phyloP scores from a whole-genome alignment of 2,113 vertebrate species.

The Onychorhynchus coronatus region DNA sequence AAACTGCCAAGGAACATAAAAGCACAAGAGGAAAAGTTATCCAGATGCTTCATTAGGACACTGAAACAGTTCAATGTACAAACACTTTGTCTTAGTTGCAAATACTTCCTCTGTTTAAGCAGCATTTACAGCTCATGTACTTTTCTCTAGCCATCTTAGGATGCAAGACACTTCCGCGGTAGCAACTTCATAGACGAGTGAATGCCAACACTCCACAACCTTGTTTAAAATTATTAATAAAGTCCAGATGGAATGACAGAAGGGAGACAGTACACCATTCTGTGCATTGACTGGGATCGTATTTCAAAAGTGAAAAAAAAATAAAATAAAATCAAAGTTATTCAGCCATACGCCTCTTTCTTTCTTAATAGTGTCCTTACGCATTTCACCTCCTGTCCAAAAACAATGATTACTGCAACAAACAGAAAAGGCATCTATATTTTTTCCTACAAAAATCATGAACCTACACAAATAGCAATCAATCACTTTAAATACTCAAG shows the following conservation, averaged over 20 bases:
- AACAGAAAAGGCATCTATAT: conserved; percentile 12
- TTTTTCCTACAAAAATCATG: neutral
- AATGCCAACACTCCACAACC: conserved; percentile 41
- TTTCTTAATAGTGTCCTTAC: conserved; percentile 65
- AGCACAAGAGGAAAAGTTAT: neutral
- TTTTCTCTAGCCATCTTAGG: conserved; percentile 25
- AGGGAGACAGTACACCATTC: conserved; percentile 55
- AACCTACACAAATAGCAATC: neutral
- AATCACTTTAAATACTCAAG: neutral
- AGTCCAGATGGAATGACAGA: conserved; percentile 71
- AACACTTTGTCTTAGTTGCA: conserved; percentile 12
- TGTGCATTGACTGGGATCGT: conserved; percentile 48
- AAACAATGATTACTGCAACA: conserved; percentile 11
- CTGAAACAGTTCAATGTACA: conserved; percentile 3
- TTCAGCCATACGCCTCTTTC: conserved; percentile 39
- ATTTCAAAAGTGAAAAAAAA: conserved; percentile 69
- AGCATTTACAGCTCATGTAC: conserved; percentile 30
- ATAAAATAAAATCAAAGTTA: conserved; percentile 64
- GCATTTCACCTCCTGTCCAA: conserved; percentile 12
- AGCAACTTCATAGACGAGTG: conserved; percentile 38
- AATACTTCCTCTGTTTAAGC: conserved; percentile 12
- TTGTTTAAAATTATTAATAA: conserved; percentile 65
- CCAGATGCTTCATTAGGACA: conserved; percentile 12
- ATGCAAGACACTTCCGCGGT: neutral
- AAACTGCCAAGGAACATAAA: neutral